Percentiles rank a stretch among this genome's conserved stretches.
Evolutionary conservation across 2,113 vertebrate genomes (phyloP).

Genomic region (Lophura nycthemera): DNA sequence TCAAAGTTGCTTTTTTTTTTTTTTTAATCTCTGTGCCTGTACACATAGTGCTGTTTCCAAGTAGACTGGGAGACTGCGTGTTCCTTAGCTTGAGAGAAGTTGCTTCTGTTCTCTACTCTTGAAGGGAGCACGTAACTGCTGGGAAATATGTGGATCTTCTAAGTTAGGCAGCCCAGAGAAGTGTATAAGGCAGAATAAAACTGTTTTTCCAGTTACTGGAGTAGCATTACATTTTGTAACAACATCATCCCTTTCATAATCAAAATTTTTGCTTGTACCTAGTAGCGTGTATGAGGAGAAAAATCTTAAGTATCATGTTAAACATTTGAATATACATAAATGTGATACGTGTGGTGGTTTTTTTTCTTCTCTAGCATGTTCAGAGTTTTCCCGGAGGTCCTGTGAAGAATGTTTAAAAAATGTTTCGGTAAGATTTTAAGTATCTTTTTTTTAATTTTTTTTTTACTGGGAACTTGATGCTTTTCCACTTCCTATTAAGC

Average conservation of each 20-base stretch:
- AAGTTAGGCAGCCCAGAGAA: neutral
- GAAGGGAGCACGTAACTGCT: neutral
- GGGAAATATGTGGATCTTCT: neutral
- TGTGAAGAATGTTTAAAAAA: constrained; percentile 75
- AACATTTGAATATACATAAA: neutral
- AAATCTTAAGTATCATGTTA: neutral
- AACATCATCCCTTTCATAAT: neutral
- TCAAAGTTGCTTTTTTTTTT: neutral
- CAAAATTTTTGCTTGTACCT: neutral
- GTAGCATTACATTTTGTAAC: neutral
- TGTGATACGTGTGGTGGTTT: neutral
- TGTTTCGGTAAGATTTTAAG: constrained; percentile 62
- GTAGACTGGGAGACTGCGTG: too few relatives aligned
- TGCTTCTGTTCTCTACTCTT: neutral
- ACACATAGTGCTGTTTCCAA: neutral
- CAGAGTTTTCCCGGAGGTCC: constrained; percentile 47
- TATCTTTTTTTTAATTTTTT: neutral
- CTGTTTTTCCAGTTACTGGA: fast-evolving
- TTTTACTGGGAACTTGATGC: neutral
- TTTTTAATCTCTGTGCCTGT: neutral
- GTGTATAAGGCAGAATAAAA: neutral
- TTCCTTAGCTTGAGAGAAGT: neutral
- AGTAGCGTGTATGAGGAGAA: neutral
- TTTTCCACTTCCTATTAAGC: neutral
- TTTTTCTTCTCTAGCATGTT: constrained; percentile 49